These are phyloP conservation scores for Lutraria rhynchaena DNA, from an alignment of 1,140 invertebrate genomes.

Conservation along the genomic window DNA sequence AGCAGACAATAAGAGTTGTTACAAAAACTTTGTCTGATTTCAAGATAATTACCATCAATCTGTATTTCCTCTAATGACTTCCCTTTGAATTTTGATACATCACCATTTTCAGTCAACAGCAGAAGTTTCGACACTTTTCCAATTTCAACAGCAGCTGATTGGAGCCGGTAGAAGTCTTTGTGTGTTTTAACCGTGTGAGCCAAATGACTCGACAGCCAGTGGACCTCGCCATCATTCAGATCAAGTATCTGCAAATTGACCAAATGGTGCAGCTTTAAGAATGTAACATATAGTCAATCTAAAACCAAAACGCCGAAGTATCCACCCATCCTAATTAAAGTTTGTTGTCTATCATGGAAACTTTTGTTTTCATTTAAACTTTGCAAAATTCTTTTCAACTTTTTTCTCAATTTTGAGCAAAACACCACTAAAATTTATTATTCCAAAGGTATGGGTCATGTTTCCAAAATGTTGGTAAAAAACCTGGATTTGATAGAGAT, in stretches of 20 bases:
- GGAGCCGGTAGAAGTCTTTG: constrained; percentile 30
- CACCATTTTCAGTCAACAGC: constrained; percentile 8
- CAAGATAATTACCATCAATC: constrained; percentile 41
- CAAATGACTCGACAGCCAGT: constrained; percentile 27
- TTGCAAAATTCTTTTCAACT: no score
- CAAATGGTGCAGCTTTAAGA: not conserved
- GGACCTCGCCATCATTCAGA: constrained; percentile 18
- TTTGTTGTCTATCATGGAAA: no score
- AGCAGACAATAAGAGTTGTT: not conserved
- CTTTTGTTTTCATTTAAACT: no score
- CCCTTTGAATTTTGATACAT: constrained; percentile 15
- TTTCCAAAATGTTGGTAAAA: no score
- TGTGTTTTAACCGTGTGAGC: constrained; percentile 22
- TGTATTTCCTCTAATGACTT: constrained; percentile 34
- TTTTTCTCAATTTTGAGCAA: no score
- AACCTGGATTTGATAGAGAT: no score
- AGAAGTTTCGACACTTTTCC: constrained; percentile 27
- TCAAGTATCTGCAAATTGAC: constrained; percentile 39
- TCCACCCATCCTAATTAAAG: no score
- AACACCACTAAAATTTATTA: no score
- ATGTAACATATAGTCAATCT: no score
- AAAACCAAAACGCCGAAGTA: no score
- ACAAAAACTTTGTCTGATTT: not conserved
- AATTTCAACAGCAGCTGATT: constrained; percentile 14
- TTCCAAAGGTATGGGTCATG: no score